Evolutionary conservation across 35 echinoderm and acorn worm genomes (phyloP), one percentile per base, ranked within the genome.

Genomic region (Diadema setosum): DNA sequence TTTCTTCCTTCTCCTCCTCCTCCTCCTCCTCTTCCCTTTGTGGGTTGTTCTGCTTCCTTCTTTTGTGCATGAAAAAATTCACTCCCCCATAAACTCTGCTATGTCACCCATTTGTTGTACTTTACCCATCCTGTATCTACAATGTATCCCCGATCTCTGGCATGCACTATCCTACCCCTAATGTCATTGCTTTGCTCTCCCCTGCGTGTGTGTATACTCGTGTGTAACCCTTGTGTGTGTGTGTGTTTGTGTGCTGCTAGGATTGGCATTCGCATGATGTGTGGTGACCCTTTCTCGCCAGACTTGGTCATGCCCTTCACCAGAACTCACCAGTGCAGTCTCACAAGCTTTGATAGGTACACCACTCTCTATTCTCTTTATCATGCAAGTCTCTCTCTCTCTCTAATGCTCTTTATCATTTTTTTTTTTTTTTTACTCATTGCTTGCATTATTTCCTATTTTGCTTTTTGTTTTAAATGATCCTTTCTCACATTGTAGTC

Each of bases 221-320:
- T 52, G 48, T 52, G 48, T 52, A n/a, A 11, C 9, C n/a, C 9
- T 4, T 75, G 6, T 37, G 2, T 36, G 23, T 33, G 33, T 75
- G 14, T 37, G 32, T 75, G 33, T 24, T n/a, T 75, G 69, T 3
- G 23, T 75, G 33, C 33, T 44, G 14, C 35, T 78, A 78, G 73
- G 73, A 78, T 78, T 78, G 73, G 73, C 73, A 44, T 78, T 21
- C 44, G 73, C 73, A 15, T 93, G 80, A 88, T 88, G 91, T 93
- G 91, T 88, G 91, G 85, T 46, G 91, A 93, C 42, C 80, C 75
- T 16, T 93, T 57, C 63, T 56, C 75, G 21, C 85, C 91, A 0
- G 91, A 93, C 26, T 75, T 93, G 12, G 45, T 93, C 18, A 45
- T 93, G 30, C 55, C 74, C 5, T 86, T 86, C 36, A 75, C 84